These are phyloP conservation scores for Stigmatopora argus DNA, from an alignment of 2,113 vertebrate species.

Conservation along the genomic window DNA sequence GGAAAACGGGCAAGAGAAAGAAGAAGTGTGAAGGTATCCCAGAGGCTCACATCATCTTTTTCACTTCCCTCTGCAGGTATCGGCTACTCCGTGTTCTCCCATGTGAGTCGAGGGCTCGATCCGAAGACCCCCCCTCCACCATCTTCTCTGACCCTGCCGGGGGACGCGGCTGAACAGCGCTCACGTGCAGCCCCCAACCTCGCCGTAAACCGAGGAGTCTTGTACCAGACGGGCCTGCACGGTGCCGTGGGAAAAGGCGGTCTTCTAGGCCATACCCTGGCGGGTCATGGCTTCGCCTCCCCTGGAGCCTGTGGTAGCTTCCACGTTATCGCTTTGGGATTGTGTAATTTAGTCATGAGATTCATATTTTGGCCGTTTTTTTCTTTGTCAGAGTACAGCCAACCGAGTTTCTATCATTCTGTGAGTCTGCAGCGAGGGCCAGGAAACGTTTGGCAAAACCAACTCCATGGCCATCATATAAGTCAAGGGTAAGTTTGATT, in stretches of 20 bases:
- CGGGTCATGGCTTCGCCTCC: conserved; percentile 69
- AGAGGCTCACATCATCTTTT: conserved; percentile 54
- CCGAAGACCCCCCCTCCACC: conserved; percentile 67
- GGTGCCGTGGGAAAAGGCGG: conserved; percentile 67
- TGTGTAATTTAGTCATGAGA: neutral
- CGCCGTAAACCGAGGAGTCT: conserved; percentile 67
- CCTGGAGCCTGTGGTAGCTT: conserved; percentile 68
- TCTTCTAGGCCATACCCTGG: conserved; percentile 65
- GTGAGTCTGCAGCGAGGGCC: conserved; percentile 68
- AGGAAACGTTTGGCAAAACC: conserved; percentile 75
- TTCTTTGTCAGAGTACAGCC: conserved; percentile 67
- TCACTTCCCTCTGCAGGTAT: conserved; percentile 74
- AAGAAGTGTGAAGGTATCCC: conserved; percentile 20
- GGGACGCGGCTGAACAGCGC: conserved; percentile 55
- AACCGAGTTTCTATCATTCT: conserved; percentile 67
- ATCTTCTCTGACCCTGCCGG: conserved; percentile 66
- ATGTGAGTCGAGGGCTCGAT: conserved; percentile 70
- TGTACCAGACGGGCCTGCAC: conserved; percentile 76
- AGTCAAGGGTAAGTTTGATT: conserved; percentile 55
- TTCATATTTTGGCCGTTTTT: neutral
- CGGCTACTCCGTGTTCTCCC: conserved; percentile 77
- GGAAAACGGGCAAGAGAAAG: conserved; percentile 1
- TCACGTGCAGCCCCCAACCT: neutral
- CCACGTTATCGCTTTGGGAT: neutral
- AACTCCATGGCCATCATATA: conserved; percentile 54